Evolutionary conservation across 2,797 vertebrate genomes (phyloP).

Genomic region (Lagorchestes hirsutus): DNA sequence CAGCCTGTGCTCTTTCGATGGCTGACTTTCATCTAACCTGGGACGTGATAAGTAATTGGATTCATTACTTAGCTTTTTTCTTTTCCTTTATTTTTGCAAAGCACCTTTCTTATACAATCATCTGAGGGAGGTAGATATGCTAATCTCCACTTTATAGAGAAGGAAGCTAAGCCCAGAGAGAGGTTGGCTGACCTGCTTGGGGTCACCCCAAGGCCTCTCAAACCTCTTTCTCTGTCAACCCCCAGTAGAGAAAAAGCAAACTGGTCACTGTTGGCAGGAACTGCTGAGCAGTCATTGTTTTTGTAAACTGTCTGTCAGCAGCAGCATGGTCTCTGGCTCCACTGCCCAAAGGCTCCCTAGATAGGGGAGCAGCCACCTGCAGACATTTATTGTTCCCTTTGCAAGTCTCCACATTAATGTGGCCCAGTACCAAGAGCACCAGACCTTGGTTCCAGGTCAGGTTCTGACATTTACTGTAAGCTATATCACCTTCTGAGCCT

Average conservation of each 20-base stretch:
- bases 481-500: not conserved
- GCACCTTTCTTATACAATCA: not conserved
- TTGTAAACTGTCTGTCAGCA: too few species aligned
- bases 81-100: not conserved
- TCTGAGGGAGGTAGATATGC: not conserved
- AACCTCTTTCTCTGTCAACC: not conserved
- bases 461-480: not conserved
- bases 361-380: not conserved
- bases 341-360: not conserved
- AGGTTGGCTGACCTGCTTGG: not conserved
- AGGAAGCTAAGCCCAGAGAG: not conserved
- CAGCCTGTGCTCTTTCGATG: too few species aligned
- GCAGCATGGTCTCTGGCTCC: not conserved
- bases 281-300: not conserved
- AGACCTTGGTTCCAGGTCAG: too few species aligned
- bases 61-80: not conserved
- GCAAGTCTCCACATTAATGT: not conserved
- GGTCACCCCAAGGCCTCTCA: not conserved
- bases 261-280: too few species aligned
- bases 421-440: not conserved
- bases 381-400: not conserved
- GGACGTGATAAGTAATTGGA: not conserved
- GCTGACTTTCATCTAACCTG: not conserved
- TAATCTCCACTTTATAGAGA: not conserved
- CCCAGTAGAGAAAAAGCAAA: not conserved